phyloP scores from a whole-genome alignment of 2,888 invertebrate species.

The Dasypolia templi region DNA sequence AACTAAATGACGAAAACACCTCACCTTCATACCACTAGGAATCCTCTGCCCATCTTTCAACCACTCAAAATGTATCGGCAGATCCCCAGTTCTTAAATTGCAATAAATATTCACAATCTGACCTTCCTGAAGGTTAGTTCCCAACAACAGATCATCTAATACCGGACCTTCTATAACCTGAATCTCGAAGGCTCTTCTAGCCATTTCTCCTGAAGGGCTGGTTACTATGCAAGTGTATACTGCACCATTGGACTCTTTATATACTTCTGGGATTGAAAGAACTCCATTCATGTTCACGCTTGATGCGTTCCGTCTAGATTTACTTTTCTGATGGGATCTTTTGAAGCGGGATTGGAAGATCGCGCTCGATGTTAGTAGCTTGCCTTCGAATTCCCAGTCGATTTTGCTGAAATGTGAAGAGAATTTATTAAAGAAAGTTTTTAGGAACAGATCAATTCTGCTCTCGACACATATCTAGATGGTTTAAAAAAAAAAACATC shows the following conservation, averaged over 20 bases:
- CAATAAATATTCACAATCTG: conserved; percentile 96
- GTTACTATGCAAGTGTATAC: conserved; percentile 94
- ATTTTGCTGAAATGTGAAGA: conserved; percentile 82
- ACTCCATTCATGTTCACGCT: conserved; percentile 89
- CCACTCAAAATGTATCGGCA: conserved; percentile 93
- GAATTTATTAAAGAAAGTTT: not conserved
- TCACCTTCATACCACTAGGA: conserved; percentile 91
- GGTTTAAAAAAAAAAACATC: not conserved
- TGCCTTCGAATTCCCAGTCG: conserved; percentile 87
- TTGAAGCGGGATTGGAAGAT: conserved; percentile 84
- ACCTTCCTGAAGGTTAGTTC: conserved; percentile 95
- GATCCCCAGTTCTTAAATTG: conserved; percentile 93
- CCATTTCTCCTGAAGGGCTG: conserved; percentile 92
- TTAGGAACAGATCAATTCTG: not conserved
- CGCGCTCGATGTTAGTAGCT: conserved; percentile 80
- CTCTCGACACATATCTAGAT: no score
- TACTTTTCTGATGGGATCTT: conserved; percentile 74
- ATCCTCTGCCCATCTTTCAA: conserved; percentile 92
- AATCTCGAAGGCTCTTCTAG: conserved; percentile 91
- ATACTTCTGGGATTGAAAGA: conserved; percentile 91
- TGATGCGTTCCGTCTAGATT: conserved; percentile 77
- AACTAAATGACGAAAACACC: not conserved
- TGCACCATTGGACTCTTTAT: conserved; percentile 92
- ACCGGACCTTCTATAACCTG: conserved; percentile 94
- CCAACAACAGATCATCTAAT: conserved; percentile 95